Conservation (phyloP, 2,888 invertebrate species). For the Papilio gigon region DNA sequence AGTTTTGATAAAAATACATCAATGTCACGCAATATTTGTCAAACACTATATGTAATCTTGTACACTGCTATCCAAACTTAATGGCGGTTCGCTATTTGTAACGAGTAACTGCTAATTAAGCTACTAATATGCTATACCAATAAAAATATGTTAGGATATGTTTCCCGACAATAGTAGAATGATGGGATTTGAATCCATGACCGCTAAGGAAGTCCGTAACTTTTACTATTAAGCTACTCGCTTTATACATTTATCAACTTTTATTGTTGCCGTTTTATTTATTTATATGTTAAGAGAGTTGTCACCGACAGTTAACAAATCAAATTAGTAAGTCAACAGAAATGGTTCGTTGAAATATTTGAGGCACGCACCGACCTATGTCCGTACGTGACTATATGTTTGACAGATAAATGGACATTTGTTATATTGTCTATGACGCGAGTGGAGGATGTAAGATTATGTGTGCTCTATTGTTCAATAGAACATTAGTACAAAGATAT, state of each 20-base stretch:
- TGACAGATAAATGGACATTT: conserved; percentile 1
- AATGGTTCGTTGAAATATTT: conserved; percentile 27
- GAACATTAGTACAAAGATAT: background rate
- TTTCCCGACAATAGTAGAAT: no score
- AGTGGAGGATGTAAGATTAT: conserved; percentile 2
- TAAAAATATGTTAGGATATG: no score
- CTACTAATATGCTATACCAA: no score
- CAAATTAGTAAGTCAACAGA: conserved; percentile 6
- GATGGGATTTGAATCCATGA: no score
- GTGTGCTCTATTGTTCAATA: conserved; percentile 12
- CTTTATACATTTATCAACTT: no score
- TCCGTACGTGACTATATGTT: conserved; percentile 31
- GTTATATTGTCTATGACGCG: conserved; percentile 2
- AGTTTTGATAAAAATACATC: background rate
- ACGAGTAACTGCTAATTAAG: no score
- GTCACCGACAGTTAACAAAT: no score
- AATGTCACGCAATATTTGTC: background rate
- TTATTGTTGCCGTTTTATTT: no score
- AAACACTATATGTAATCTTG: background rate
- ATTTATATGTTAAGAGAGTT: no score
- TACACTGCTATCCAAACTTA: background rate
- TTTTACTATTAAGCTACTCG: no score
- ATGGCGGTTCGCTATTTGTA: background rate
- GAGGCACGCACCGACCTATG: background rate
- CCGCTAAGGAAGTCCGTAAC: no score